These are phyloP conservation scores for Erinaceus europaeus DNA, from an alignment of 2,113 vertebrate species.

Conservation along the genomic window DNA sequence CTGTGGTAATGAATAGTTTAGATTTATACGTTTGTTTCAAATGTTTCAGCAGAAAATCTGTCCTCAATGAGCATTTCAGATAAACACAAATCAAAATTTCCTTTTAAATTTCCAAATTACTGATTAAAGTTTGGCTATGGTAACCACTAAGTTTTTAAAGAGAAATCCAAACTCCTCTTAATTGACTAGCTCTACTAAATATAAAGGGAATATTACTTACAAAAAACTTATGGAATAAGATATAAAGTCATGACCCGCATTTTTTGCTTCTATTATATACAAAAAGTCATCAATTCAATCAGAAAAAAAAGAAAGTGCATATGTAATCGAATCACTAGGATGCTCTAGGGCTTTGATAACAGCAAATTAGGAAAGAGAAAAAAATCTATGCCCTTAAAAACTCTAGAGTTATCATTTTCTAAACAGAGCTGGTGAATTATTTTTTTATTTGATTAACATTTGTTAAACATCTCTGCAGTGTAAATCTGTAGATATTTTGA, in stretches of 20 bases:
- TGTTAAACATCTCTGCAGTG: not conserved
- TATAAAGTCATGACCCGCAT: not conserved
- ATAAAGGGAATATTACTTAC: not conserved
- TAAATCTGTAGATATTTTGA: slow-evolving; percentile 28
- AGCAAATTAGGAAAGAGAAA: not conserved
- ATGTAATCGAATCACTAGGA: not conserved
- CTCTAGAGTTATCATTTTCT: slow-evolving; percentile 36
- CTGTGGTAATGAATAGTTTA: too few species aligned
- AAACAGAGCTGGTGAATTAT: slow-evolving; percentile 14
- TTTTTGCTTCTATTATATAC: not conserved
- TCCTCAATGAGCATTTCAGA: not conserved
- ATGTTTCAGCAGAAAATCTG: not conserved
- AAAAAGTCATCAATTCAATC: not conserved
- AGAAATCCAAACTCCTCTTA: slow-evolving; percentile 18
- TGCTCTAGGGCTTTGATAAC: not conserved
- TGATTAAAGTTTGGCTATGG: not conserved
- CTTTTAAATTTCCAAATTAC: too few species aligned
- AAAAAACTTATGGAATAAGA: not conserved
- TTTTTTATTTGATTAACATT: slow-evolving; percentile 24
- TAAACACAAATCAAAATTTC: not conserved
- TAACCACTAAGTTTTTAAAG: slow-evolving; percentile 18
- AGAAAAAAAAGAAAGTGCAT: not conserved
- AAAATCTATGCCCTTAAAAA: slow-evolving; percentile 23
- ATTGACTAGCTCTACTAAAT: not conserved
- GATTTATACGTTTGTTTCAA: too few species aligned